These are phyloP conservation scores for Drosophila pseudoobscura DNA, from an alignment of 1,140 invertebrate genomes.

Conservation along the genomic window DNA sequence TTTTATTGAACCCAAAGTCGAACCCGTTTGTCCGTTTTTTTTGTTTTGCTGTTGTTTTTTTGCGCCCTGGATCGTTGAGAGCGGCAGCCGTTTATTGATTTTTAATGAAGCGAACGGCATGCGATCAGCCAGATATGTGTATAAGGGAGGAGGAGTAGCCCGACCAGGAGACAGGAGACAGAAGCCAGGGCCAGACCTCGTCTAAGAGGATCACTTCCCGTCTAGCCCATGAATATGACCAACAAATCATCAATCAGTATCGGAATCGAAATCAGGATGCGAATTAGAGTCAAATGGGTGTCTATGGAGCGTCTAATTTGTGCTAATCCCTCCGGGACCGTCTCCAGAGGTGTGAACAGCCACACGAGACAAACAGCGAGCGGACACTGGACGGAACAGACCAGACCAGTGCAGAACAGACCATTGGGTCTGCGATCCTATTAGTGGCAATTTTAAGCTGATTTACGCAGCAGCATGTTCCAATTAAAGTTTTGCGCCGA, in stretches of 20 bases:
- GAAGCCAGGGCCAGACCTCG: constrained; percentile 9
- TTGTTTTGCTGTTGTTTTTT: constrained; percentile 9
- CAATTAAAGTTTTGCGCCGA: constrained; percentile 75
- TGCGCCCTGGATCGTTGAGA: not conserved
- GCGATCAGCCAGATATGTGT: constrained; percentile 10
- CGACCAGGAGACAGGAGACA: not conserved
- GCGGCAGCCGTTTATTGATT: constrained; percentile 76
- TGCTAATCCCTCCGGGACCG: constrained; percentile 31
- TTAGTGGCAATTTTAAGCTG: constrained; percentile 82
- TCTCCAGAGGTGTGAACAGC: constrained; percentile 56
- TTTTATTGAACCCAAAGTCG: constrained; percentile 46
- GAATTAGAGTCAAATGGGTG: constrained; percentile 21
- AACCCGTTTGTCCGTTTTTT: constrained; percentile 44
- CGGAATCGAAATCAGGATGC: constrained; percentile 40
- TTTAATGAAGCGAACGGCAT: constrained; percentile 77
- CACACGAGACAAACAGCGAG: constrained; percentile 37
- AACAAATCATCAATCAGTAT: constrained; percentile 71
- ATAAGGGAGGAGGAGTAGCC: not conserved
- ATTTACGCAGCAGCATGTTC: constrained; percentile 81
- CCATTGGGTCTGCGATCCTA: constrained; percentile 35
- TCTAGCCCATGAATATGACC: constrained; percentile 69
- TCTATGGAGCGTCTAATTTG: constrained; percentile 30
- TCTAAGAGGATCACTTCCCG: constrained; percentile 17
- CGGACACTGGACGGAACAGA: not conserved
- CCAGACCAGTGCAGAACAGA: constrained; percentile 11